phyloP scores from a whole-genome alignment of 2,797 vertebrate genomes.

The Platalea minor region DNA sequence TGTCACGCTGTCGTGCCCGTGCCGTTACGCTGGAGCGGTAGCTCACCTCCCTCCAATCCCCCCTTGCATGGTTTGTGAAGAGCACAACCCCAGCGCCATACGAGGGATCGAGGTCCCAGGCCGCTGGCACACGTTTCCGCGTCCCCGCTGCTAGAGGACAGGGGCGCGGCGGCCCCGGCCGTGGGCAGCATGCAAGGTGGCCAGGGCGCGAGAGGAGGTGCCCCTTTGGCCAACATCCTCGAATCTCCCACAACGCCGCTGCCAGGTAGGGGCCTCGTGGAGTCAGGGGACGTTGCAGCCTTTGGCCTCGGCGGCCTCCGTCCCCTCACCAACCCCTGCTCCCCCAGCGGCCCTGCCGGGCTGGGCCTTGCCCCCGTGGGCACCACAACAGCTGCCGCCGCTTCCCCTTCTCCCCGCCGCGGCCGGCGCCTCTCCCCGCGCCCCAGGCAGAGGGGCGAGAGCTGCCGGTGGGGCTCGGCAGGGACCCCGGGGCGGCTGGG shows the following conservation, averaged over 20 bases:
- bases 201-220: not conserved
- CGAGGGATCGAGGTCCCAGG: fast-evolving
- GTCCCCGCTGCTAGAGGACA: fast-evolving
- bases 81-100: fast-evolving
- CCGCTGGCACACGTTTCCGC: not conserved
- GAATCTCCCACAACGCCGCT: fast-evolving
- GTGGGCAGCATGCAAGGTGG: fast-evolving
- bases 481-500: too few relatives aligned
- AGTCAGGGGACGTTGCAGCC: fast-evolving
- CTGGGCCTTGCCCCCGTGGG: not conserved
- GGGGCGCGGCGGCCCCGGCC: fast-evolving
- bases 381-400: fast-evolving
- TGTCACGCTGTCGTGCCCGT: not conserved
- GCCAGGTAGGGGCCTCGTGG: not conserved
- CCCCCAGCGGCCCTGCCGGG: not conserved
- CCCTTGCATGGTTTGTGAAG: fast-evolving
- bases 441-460: not conserved
- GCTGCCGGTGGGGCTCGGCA: not conserved
- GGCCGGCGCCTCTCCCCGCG: not conserved
- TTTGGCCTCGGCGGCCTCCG: not conserved
- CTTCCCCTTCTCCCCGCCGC: not conserved
- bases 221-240: not conserved
- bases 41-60: not conserved
- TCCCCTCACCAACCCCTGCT: too few relatives aligned
- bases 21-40: fast-evolving